Evolutionary conservation across 2,888 invertebrate genomes (phyloP).

Genomic region (Xiphydria camelus): DNA sequence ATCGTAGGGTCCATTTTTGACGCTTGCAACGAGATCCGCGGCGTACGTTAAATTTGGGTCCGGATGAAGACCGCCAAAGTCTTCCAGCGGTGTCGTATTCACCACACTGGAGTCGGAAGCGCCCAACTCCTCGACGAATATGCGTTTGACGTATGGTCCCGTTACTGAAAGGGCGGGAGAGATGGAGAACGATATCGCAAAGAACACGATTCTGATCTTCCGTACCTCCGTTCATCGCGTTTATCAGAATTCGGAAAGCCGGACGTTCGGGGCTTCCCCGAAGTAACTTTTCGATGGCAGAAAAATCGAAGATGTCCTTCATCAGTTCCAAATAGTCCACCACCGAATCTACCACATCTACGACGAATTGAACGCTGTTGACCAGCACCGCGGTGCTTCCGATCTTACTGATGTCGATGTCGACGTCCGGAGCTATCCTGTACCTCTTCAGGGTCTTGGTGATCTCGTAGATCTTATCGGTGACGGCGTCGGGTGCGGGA

Average conservation of each 20-base stretch:
- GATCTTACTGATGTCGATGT: conserved; percentile 74
- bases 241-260: conserved; percentile 84
- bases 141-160: conserved; percentile 89
- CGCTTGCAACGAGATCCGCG: conserved; percentile 70
- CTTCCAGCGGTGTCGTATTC: conserved; percentile 80
- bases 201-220: too few relatives aligned
- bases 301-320: conserved; percentile 97
- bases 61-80: conserved; percentile 95
- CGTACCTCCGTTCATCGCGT: conserved; percentile 92
- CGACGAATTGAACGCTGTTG: conserved; percentile 72
- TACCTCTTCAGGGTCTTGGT: conserved; percentile 80
- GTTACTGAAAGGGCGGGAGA: conserved; percentile 77
- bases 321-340: conserved; percentile 85
- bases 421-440: conserved; percentile 76
- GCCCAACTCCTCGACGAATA: conserved; percentile 86
- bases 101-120: conserved; percentile 73
- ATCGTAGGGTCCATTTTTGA: conserved; percentile 65
- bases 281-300: conserved; percentile 73
- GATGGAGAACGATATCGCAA: conserved; percentile 1
- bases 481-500: conserved; percentile 90
- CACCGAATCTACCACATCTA: conserved; percentile 91
- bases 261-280: conserved; percentile 68
- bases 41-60: conserved; percentile 96
- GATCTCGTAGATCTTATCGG: conserved; percentile 83
- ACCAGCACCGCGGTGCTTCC: conserved; percentile 63